Evolutionary conservation across 2,888 invertebrate species (phyloP).

Genomic region (Hirudinaria manillensis): DNA sequence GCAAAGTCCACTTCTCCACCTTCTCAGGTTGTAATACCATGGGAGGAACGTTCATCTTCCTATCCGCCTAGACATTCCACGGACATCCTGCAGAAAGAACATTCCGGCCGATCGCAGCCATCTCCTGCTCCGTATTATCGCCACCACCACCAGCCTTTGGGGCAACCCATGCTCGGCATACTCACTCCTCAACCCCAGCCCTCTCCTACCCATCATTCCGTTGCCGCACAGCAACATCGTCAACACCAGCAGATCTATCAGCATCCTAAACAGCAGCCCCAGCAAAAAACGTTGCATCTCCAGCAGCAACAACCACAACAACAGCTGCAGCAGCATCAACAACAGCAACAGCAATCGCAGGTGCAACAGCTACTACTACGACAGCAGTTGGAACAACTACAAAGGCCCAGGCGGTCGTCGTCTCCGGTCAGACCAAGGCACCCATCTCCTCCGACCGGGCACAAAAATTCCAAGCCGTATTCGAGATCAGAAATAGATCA

Average conservation of each 20-base stretch:
- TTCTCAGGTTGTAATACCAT: too few species aligned
- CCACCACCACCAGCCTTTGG: not conserved
- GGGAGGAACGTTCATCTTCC: too few species aligned
- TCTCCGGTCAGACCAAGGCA: not conserved
- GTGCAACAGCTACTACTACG: not conserved
- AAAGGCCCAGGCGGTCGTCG: not conserved
- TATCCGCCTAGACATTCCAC: too few species aligned
- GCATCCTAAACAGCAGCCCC: not conserved
- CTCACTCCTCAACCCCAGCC: not conserved
- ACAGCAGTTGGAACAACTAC: constrained; percentile 6
- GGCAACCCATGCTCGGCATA: not conserved
- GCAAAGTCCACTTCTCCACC: not conserved
- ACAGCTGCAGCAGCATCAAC: not conserved
- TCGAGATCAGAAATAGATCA: too few species aligned
- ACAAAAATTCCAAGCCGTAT: too few species aligned
- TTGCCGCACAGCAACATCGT: not conserved
- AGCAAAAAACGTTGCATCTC: not conserved
- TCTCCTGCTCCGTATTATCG: not conserved
- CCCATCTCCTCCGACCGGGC: not conserved
- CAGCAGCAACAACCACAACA: not conserved
- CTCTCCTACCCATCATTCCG: not conserved
- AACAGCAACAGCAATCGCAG: not conserved
- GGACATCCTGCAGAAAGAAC: too few species aligned
- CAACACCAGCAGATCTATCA: not conserved
- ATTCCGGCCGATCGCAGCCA: not conserved